Conservation (phyloP, 2,797 vertebrate genomes). For the Falco berigora region DNA sequence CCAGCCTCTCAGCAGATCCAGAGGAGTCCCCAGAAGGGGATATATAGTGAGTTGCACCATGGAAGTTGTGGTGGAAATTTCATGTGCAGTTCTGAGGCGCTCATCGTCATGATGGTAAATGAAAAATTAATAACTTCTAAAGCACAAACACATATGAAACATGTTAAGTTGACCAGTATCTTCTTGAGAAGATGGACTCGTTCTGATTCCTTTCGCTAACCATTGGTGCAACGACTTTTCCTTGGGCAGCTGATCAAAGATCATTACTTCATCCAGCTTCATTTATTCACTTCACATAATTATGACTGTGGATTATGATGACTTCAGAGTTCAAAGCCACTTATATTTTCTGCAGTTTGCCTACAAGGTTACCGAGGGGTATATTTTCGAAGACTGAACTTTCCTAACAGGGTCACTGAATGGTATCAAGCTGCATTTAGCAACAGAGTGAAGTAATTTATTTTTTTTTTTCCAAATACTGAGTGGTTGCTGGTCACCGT, state of each 20-base stretch:
- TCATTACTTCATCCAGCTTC: background rate
- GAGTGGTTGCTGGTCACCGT: background rate
- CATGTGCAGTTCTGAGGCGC: accelerated
- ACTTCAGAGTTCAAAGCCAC: background rate
- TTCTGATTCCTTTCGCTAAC: background rate
- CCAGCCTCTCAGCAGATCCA: background rate
- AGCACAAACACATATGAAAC: background rate
- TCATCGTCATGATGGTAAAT: background rate
- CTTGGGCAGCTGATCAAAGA: background rate
- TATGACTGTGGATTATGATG: background rate
- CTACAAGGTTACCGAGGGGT: background rate
- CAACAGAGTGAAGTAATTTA: background rate
- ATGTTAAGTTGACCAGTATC: background rate
- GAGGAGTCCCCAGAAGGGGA: background rate
- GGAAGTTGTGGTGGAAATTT: background rate
- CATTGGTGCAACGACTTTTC: background rate
- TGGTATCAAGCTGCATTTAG: background rate
- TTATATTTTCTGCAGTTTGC: background rate
- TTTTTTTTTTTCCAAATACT: background rate
- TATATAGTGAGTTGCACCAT: background rate
- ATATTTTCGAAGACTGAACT: background rate
- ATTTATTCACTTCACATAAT: background rate
- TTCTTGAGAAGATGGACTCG: background rate
- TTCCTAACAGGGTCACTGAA: background rate
- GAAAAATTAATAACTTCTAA: background rate